These are phyloP conservation scores for Metopolophium dirhodum DNA, from an alignment of 1,140 invertebrate species.

Conservation along the genomic window DNA sequence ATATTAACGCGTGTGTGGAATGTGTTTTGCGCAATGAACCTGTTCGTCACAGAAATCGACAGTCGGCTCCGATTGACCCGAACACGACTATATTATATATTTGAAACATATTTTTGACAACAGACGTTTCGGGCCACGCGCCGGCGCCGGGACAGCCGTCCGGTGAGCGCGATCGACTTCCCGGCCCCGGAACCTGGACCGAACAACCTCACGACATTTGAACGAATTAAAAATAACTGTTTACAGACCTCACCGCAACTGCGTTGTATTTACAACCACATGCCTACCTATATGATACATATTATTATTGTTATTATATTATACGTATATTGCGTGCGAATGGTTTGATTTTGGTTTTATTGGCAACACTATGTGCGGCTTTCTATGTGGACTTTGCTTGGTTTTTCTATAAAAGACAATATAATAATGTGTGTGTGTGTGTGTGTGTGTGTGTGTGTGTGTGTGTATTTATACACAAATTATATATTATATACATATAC, in stretches of 20 bases:
- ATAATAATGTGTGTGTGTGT: not conserved
- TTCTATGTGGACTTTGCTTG: constrained; percentile 45
- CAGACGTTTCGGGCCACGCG: not conserved
- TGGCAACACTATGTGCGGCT: constrained; percentile 12
- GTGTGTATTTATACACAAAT: not conserved
- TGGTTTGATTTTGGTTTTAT: constrained; percentile 43
- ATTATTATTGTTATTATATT: not conserved
- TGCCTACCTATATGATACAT: not conserved
- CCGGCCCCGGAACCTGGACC: constrained; percentile 31
- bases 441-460: not conserved
- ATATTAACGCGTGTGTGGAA: constrained; percentile 33
- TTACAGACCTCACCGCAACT: not conserved
- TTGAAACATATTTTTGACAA: not conserved
- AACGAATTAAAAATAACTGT: not conserved
- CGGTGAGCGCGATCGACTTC: constrained; percentile 19
- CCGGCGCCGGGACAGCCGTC: constrained; percentile 48
- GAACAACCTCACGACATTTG: not conserved
- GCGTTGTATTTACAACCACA: not conserved
- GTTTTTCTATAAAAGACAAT: constrained; percentile 28
- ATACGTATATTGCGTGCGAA: constrained; percentile 6
- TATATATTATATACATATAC: not conserved
- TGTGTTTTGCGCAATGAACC: constrained; percentile 51
- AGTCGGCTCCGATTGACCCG: constrained; percentile 42
- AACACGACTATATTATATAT: not conserved
- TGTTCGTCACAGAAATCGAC: constrained; percentile 55